Conservation (phyloP, 2,797 vertebrate species). For the Rhodeus uyekii region DNA sequence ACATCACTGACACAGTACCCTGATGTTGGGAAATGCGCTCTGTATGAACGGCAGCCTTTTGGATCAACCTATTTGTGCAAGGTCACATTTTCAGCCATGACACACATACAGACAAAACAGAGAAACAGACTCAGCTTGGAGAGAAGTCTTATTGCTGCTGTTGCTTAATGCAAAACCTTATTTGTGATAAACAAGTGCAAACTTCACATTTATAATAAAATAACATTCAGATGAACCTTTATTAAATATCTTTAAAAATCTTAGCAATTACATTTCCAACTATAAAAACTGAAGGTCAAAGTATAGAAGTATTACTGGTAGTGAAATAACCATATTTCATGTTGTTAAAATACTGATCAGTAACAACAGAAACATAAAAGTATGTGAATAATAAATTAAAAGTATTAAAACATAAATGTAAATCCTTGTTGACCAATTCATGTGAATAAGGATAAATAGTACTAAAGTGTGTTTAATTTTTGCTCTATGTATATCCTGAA, state of each 20-base stretch:
- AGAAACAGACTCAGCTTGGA: neutral
- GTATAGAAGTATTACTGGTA: neutral
- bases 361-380: too few species aligned
- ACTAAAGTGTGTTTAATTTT: too few species aligned
- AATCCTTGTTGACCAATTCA: neutral
- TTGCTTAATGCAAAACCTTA: neutral
- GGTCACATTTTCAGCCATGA: neutral
- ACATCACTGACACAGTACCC: neutral
- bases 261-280: neutral
- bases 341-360: neutral
- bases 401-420: neutral
- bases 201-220: neutral
- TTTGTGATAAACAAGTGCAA: neutral
- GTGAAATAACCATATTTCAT: neutral
- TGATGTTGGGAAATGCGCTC: neutral
- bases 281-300: neutral
- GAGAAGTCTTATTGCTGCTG: neutral
- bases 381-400: too few species aligned
- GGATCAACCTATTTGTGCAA: neutral
- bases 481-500: too few species aligned
- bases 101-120: neutral
- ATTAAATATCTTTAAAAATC: neutral
- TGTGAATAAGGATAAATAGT: neutral
- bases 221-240: neutral
- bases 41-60: too few species aligned